phyloP scores from a whole-genome alignment of 1,140 invertebrate species.

The Apis florea region DNA sequence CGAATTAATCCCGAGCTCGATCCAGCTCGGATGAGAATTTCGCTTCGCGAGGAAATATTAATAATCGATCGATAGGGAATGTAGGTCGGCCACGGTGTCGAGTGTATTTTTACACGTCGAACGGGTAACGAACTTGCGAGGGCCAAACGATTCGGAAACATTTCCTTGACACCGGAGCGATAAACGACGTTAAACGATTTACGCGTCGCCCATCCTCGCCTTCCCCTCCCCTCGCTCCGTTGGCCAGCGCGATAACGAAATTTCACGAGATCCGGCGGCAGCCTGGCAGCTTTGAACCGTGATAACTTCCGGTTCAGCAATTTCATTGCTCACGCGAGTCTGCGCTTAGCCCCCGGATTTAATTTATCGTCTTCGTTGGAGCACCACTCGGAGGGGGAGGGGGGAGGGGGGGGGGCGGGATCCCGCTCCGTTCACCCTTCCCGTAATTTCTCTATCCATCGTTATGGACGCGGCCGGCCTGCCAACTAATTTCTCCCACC shows the following conservation, averaged over 20 bases:
- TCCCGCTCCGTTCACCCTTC: slow-evolving; percentile 13
- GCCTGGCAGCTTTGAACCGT: slow-evolving; percentile 57
- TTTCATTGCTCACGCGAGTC: slow-evolving; percentile 65
- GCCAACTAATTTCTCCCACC: background rate
- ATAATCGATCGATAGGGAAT: slow-evolving; percentile 26
- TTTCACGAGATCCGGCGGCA: slow-evolving; percentile 45
- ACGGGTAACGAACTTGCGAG: slow-evolving; percentile 24
- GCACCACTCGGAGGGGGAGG: slow-evolving; percentile 31
- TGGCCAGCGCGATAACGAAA: slow-evolving; percentile 54
- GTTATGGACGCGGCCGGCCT: slow-evolving; percentile 11
- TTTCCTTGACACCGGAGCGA: slow-evolving; percentile 15
- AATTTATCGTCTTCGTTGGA: slow-evolving; percentile 63
- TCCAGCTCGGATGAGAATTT: background rate
- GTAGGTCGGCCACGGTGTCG: slow-evolving; percentile 10
- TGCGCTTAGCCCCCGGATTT: slow-evolving; percentile 58
- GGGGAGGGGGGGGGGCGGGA: too few relatives aligned
- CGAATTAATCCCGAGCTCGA: background rate
- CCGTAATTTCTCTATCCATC: slow-evolving; percentile 38
- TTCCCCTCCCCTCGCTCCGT: background rate
- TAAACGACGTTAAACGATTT: slow-evolving; percentile 51
- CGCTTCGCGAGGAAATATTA: slow-evolving; percentile 14
- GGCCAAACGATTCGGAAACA: slow-evolving; percentile 1
- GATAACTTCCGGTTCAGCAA: slow-evolving; percentile 66
- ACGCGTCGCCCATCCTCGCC: slow-evolving; percentile 21
- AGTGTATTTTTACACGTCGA: slow-evolving; percentile 24